phyloP scores from a whole-genome alignment of 1,140 invertebrate species.

The Meteorus sp. region DNA sequence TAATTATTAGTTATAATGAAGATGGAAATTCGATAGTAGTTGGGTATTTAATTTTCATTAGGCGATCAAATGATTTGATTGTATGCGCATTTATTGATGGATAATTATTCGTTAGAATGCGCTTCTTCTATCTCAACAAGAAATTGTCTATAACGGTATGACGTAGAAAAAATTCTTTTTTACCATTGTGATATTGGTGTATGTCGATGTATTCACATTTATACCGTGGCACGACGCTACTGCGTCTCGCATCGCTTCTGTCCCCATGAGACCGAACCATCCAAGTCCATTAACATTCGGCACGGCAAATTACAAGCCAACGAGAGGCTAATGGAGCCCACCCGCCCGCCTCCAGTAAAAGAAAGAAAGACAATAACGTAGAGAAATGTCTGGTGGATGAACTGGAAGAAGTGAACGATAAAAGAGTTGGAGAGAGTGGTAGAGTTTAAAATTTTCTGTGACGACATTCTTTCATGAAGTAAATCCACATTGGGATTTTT shows the following conservation, averaged over 20 bases:
- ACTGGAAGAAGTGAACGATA: conserved; percentile 31
- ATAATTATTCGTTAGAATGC: no score
- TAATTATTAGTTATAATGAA: no score
- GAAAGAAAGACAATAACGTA: conserved; percentile 20
- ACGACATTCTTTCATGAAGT: not conserved
- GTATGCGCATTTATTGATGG: no score
- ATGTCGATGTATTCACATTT: not conserved
- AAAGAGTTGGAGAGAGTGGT: conserved; percentile 39
- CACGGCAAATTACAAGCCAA: conserved; percentile 58
- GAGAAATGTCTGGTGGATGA: not conserved
- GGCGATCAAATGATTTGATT: no score
- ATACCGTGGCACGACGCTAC: not conserved
- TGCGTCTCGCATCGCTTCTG: conserved; percentile 2
- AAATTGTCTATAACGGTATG: no score
- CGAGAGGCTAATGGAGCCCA: conserved; percentile 50
- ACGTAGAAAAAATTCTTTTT: no score
- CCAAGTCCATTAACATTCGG: conserved; percentile 57
- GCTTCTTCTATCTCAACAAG: no score
- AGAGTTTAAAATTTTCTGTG: not conserved
- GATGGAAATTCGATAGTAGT: no score
- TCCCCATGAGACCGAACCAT: conserved; percentile 13
- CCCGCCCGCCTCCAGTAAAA: conserved; percentile 33
- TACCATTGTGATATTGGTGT: not conserved
- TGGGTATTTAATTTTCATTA: no score
- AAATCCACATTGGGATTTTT: no score